These are phyloP conservation scores for Epizoanthus rinbou DNA, from an alignment of 92 coral and sea anemone genomes.

Conservation along the genomic window DNA sequence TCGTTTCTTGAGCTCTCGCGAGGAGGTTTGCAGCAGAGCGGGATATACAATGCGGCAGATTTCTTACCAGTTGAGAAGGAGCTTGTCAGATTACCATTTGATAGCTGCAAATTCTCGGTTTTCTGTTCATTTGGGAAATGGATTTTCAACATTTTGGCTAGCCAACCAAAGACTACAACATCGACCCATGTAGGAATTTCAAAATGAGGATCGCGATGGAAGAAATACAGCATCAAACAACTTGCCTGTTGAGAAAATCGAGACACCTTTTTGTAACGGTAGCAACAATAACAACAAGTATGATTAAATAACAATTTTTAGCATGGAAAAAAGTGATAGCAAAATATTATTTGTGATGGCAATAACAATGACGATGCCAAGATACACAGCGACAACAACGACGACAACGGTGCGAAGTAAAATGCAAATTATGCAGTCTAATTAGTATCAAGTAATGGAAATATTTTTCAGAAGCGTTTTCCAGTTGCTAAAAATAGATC, in stretches of 20 bases:
- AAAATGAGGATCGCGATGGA: conserved; percentile 71
- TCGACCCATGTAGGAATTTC: conserved; percentile 82
- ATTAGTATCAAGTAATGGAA: too few relatives aligned
- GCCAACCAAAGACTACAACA: conserved; percentile 68
- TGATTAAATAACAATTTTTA: neutral
- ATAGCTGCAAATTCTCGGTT: conserved; percentile 5
- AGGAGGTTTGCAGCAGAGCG: conserved; percentile 2
- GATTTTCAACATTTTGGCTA: conserved; percentile 70
- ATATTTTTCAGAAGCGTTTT: too few relatives aligned
- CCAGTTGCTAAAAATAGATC: too few relatives aligned
- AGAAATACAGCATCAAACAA: conserved; percentile 71
- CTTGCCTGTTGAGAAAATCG: conserved; percentile 25
- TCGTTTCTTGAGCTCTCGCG: conserved; percentile 11
- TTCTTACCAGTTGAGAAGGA: conserved; percentile 3
- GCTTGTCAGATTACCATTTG: conserved; percentile 8
- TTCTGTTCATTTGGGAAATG: conserved; percentile 38
- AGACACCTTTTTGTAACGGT: too few relatives aligned
- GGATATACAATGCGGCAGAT: neutral
- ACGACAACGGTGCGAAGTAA: too few relatives aligned
- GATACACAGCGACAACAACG: too few relatives aligned
- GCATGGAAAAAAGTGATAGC: too few relatives aligned
- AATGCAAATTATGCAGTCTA: too few relatives aligned
- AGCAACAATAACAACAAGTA: neutral
- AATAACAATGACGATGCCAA: too few relatives aligned
- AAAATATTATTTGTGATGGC: too few relatives aligned